A percentile compares a stretch with the other conserved stretches of the same genome.
Evolutionary conservation across 2,797 vertebrate species (phyloP).

Genomic region (Cetoscarus ocellatus): DNA sequence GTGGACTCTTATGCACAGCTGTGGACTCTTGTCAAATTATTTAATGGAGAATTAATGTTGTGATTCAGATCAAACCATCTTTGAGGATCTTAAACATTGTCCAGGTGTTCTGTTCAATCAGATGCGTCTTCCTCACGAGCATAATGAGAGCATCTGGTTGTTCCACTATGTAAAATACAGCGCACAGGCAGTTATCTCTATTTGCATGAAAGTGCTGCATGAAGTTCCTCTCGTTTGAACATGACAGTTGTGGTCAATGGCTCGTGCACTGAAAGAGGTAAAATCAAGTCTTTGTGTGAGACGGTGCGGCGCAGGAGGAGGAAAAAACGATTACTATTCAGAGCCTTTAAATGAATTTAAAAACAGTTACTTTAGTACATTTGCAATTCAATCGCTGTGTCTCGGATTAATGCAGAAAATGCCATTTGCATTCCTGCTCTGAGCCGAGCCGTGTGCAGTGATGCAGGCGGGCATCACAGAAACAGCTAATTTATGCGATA

Average conservation of each 20-base stretch:
- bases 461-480: constrained; percentile 54
- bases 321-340: constrained; percentile 64
- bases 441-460: constrained; percentile 50
- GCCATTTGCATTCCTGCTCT: constrained; percentile 74
- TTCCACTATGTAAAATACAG: constrained; percentile 8
- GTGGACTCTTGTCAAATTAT: background rate
- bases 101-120: constrained; percentile 3
- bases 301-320: constrained; percentile 34
- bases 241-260: constrained; percentile 45
- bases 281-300: constrained; percentile 55
- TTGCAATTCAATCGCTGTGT: constrained; percentile 79
- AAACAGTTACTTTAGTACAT: constrained; percentile 76
- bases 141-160: background rate
- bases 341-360: constrained; percentile 75
- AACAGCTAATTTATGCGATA: constrained; percentile 56
- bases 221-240: constrained; percentile 25
- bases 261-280: constrained; percentile 37
- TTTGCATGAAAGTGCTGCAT: constrained; percentile 22
- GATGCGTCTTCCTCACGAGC: background rate
- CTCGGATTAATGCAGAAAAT: constrained; percentile 74
- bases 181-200: constrained; percentile 5
- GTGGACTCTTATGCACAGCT: background rate
- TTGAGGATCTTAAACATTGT: constrained; percentile 6
- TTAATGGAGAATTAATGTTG: background rate
- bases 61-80: background rate